Conservation (phyloP, 2,797 vertebrate genomes). For the Ciconia nigra region DNA sequence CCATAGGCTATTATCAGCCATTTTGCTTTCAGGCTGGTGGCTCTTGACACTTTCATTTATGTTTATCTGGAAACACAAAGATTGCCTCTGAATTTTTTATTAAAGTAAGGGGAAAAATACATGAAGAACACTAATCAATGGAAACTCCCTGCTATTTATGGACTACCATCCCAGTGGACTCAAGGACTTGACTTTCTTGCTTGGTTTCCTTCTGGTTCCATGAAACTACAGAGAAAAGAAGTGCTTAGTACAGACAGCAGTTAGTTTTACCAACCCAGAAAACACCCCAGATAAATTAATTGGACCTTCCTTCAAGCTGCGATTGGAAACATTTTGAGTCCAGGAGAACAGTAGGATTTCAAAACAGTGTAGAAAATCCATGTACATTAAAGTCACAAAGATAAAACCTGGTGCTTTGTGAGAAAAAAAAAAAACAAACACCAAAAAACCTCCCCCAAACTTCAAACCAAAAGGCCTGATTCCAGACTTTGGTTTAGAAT, state of each 20-base stretch:
- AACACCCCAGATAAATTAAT: neutral
- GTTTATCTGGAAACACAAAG: neutral
- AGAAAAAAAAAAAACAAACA: rapidly evolving
- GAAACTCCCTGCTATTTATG: neutral
- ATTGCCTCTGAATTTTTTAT: neutral
- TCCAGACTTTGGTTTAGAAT: neutral
- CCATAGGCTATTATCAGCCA: neutral
- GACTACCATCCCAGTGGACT: neutral
- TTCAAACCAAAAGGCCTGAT: neutral
- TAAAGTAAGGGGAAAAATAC: neutral
- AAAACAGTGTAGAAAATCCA: neutral
- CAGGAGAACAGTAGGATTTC: neutral
- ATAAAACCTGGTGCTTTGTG: neutral
- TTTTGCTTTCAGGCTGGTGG: neutral
- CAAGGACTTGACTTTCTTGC: neutral
- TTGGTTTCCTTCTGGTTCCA: neutral
- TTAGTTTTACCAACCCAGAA: neutral
- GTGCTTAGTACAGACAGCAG: neutral
- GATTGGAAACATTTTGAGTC: neutral
- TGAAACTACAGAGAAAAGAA: neutral
- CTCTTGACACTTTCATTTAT: neutral
- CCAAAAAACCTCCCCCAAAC: neutral
- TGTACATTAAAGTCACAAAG: neutral
- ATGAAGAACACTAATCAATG: neutral
- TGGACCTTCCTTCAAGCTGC: neutral